These are phyloP conservation scores for Plebejus argus DNA, from an alignment of 2,888 invertebrate species.

Conservation along the genomic window DNA sequence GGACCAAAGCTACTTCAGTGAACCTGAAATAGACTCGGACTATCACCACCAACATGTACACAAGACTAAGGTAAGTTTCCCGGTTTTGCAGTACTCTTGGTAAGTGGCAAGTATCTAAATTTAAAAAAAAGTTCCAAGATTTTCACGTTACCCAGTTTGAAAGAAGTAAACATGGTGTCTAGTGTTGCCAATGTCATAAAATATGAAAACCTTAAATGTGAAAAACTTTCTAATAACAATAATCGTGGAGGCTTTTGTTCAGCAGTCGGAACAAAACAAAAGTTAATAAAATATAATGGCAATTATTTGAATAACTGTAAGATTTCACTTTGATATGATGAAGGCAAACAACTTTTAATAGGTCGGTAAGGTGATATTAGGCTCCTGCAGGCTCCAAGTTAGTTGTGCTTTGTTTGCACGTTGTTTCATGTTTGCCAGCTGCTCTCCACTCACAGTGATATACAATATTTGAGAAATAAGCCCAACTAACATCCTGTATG, in stretches of 20 bases:
- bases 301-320: background rate
- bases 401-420: background rate
- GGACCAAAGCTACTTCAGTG: slow-evolving; percentile 95
- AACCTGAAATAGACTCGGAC: slow-evolving; percentile 96
- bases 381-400: background rate
- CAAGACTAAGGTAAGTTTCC: slow-evolving; percentile 90
- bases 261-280: too few relatives aligned
- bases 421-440: background rate
- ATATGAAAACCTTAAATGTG: background rate
- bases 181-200: background rate
- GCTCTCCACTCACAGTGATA: background rate
- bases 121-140: background rate
- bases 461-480: background rate
- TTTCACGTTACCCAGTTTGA: background rate
- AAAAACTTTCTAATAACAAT: background rate
- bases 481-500: background rate
- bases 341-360: background rate
- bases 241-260: background rate
- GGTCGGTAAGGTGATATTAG: background rate
- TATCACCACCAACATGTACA: slow-evolving; percentile 96
- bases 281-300: too few relatives aligned
- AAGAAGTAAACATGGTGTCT: background rate
- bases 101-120: background rate
- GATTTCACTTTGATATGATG: background rate
- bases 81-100: background rate